phyloP scores from a whole-genome alignment of 1,140 invertebrate species.

The Papilio aristodemus region DNA sequence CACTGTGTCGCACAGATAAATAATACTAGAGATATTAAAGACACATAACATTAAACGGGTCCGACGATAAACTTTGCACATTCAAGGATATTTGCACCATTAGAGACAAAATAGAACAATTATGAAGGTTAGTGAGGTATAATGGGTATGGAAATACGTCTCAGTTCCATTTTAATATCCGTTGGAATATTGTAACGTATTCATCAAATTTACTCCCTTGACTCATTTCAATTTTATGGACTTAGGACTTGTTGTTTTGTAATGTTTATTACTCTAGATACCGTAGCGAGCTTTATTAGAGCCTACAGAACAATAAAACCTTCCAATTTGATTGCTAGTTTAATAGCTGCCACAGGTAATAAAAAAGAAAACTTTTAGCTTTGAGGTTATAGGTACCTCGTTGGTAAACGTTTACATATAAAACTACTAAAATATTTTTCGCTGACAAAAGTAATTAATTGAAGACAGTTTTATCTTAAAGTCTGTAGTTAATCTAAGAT shows the following conservation, averaged over 20 bases:
- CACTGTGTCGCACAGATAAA: not conserved
- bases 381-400: not conserved
- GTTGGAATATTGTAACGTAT: constrained; percentile 42
- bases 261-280: constrained; percentile 29
- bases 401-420: not conserved
- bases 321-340: constrained; percentile 27
- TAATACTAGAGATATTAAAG: not conserved
- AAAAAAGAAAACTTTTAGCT: constrained; percentile 24
- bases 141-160: constrained; percentile 44
- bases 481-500: not conserved
- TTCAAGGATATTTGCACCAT: constrained; percentile 20
- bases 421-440: not conserved
- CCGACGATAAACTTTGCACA: not conserved
- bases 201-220: constrained; percentile 43
- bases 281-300: constrained; percentile 24
- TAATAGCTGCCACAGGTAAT: constrained; percentile 22
- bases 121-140: constrained; percentile 42
- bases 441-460: not conserved
- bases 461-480: not conserved
- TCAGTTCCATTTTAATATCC: constrained; percentile 50
- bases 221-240: constrained; percentile 41
- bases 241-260: constrained; percentile 25
- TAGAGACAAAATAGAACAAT: constrained; percentile 31
- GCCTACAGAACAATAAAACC: constrained; percentile 27
- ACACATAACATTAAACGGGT: not conserved